Base-by-base conservation (phyloP, 2,888 invertebrate species). In the Agrochola lychnidis region DNA sequence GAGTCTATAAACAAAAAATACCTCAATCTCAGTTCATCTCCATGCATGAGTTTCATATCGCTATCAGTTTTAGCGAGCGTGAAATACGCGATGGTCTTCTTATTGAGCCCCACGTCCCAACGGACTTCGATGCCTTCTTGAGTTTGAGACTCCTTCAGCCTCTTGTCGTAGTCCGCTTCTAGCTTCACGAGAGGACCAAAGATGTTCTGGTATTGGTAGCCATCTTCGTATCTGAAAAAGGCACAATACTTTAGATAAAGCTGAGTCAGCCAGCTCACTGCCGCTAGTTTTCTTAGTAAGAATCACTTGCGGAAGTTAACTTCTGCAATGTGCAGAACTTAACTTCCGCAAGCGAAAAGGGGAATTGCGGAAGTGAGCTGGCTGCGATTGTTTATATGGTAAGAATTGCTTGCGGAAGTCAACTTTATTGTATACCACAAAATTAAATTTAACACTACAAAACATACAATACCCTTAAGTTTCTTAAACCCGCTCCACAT, bases 1-100 rank as follows among this genome's bases (percentile, higher is more conserved):
- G 0, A 10, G 2, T 22, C 9, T 2, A 16, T 7, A 0, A 6
- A 16, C 30, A 51, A 10, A 30, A 36, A 56, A n/a, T 89, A 97
- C 90, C 99, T 98, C 87, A 99, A 96, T 89, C 99, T 97, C 73
- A 99, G 94, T 93, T 99, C 99, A 96, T 99, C 99, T 12, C 99
- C 99, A 92, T 99, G 99, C 99, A 99, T 99, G 73, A 99, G 95
- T 93, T 99, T 99, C 99, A 99, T 99, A 91, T 99, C 99, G 78
- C 99, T 99, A 91, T 99, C 99, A 4, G 99, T 99, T 96, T 99
- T 99, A 5, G 99, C 99, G 72, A 99, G 97, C 72, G 99, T 99
- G 93, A 99, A 99, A 94, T 99, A 99, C 0, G 99, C 99, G 75
- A 99, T 99, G 0, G 99, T 99, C 93, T 99, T 99, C 96, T 99